Evolutionary conservation across 1,140 invertebrate species (phyloP).

Genomic region (Drosophila bocki): DNA sequence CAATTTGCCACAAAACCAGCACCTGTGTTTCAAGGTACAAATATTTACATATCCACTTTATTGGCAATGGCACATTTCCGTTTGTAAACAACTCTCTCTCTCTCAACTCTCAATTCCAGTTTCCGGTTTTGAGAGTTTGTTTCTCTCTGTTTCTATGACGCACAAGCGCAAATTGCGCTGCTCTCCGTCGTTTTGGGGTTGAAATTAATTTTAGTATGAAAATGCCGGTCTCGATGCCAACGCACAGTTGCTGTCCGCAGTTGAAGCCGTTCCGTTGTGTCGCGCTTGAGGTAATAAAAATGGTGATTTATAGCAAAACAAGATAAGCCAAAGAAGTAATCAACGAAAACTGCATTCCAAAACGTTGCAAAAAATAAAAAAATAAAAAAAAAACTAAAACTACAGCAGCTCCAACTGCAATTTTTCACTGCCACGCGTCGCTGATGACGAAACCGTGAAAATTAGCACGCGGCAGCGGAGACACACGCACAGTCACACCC

Average conservation of each 20-base stretch:
- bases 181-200: slow-evolving; percentile 30
- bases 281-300: slow-evolving; percentile 45
- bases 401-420: slow-evolving; percentile 17
- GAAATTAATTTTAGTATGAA: slow-evolving; percentile 47
- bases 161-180: slow-evolving; percentile 13
- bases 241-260: slow-evolving; percentile 35
- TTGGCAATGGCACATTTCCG: neutral
- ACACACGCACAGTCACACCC: slow-evolving; percentile 13
- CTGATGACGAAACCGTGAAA: slow-evolving; percentile 45
- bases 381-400: neutral
- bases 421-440: slow-evolving; percentile 45
- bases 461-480: slow-evolving; percentile 32
- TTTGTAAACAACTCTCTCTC: slow-evolving; percentile 18
- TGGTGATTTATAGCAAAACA: slow-evolving; percentile 12
- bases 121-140: slow-evolving; percentile 27
- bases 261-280: slow-evolving; percentile 34
- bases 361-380: slow-evolving; percentile 20
- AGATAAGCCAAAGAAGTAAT: slow-evolving; percentile 44
- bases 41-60: neutral
- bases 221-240: slow-evolving; percentile 50
- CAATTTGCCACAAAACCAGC: too few species aligned
- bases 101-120: neutral
- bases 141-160: slow-evolving; percentile 18
- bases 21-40: neutral
- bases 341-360: slow-evolving; percentile 44